phyloP scores from a whole-genome alignment of 2,797 vertebrate genomes.

The Bovichtus variegatus region DNA sequence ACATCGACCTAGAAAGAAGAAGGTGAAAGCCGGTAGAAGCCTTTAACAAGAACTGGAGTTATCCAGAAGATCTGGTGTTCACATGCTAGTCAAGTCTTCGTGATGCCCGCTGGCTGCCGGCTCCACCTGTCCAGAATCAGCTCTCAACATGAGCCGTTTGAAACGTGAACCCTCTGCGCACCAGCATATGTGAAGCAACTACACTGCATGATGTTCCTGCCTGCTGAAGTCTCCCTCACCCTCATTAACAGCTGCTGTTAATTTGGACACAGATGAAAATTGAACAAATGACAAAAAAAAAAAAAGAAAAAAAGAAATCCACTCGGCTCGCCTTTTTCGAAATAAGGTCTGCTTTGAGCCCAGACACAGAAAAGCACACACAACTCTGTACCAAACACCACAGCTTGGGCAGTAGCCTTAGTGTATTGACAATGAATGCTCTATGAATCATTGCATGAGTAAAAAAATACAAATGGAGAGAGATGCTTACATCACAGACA shows the following conservation, averaged over 20 bases:
- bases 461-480: constrained; percentile 80
- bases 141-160: not conserved
- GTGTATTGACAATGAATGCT: constrained; percentile 73
- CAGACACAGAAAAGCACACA: constrained; percentile 13
- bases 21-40: constrained; percentile 52
- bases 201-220: not conserved
- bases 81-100: constrained; percentile 8
- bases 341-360: not conserved
- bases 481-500: constrained; percentile 77
- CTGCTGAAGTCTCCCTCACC: constrained; percentile 3
- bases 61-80: constrained; percentile 36
- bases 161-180: constrained; percentile 3
- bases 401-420: constrained; percentile 62
- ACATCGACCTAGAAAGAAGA: constrained; percentile 69
- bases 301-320: not conserved
- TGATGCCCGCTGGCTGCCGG: not conserved
- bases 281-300: not conserved
- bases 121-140: constrained; percentile 13
- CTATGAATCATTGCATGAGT: constrained; percentile 76
- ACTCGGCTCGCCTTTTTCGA: constrained; percentile 2
- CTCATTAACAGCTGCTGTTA: not conserved
- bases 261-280: not conserved
- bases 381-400: constrained; percentile 51
- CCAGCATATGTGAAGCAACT: constrained; percentile 11
- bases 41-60: constrained; percentile 36